phyloP scores from a whole-genome alignment of 1,140 invertebrate genomes.

The Myzus persicae region DNA sequence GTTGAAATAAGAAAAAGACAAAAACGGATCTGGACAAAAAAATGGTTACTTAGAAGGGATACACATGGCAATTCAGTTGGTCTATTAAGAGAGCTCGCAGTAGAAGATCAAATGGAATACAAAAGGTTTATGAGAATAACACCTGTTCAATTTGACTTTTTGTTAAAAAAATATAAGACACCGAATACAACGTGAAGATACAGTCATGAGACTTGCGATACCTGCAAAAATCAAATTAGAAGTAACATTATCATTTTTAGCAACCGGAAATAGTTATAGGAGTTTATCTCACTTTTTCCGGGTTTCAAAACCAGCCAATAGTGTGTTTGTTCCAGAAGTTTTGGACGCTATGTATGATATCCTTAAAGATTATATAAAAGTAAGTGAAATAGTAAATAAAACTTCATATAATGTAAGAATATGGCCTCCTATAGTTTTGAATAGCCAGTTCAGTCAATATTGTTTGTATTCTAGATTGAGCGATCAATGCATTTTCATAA shows the following conservation, averaged over 20 bases:
- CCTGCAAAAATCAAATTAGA: constrained; percentile 18
- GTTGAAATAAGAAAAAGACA: constrained; percentile 23
- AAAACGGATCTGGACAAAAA: constrained; percentile 19
- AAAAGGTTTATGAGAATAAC: constrained; percentile 29
- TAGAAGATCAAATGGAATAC: constrained; percentile 8
- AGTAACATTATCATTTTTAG: constrained; percentile 26
- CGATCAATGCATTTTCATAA: not conserved
- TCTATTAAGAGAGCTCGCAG: constrained; percentile 11
- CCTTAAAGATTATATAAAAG: constrained; percentile 30
- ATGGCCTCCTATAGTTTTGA: not conserved
- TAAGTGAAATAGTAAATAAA: not conserved
- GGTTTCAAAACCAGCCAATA: constrained; percentile 3
- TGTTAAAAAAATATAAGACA: not conserved
- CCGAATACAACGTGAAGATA: constrained; percentile 31
- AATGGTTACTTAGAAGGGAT: constrained; percentile 18
- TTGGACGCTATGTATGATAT: not conserved
- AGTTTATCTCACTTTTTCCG: no score
- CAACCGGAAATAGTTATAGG: constrained; percentile 6
- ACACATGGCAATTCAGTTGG: constrained; percentile 21
- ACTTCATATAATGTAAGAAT: no score
- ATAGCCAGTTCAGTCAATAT: constrained; percentile 14
- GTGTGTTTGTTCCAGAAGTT: constrained; percentile 14
- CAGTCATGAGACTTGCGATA: constrained; percentile 27
- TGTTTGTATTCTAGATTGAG: not conserved
- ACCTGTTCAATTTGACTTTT: constrained; percentile 10